A percentile compares a stretch with the other conserved stretches of the same genome.
These are phyloP conservation scores for Synanthedon andrenaeformis DNA, from an alignment of 2,888 invertebrate species.

Conservation along the genomic window DNA sequence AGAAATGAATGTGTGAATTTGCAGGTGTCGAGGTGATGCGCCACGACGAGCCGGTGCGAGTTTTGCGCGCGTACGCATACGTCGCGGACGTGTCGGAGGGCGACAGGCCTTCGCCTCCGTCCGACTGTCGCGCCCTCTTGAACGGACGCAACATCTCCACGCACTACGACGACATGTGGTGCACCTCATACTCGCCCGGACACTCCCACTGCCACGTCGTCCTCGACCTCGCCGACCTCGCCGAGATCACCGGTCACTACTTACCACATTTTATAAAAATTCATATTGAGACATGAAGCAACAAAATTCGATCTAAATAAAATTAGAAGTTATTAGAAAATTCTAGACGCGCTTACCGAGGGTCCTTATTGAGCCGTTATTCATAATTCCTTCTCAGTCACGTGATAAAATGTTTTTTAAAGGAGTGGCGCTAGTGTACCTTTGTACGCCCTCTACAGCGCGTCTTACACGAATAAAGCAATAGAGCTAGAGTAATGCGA, in stretches of 20 bases:
- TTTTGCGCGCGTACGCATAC: conserved; percentile 48
- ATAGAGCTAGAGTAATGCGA: too few species aligned
- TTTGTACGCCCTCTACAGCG: too few species aligned
- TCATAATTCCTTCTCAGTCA: too few species aligned
- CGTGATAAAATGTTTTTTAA: too few species aligned
- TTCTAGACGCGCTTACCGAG: too few species aligned
- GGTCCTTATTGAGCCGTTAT: too few species aligned
- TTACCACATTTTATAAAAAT: neutral
- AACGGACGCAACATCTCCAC: conserved; percentile 78
- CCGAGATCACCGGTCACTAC: conserved; percentile 49
- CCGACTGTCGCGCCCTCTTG: conserved; percentile 68
- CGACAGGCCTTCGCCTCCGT: conserved; percentile 12
- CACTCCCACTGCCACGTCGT: conserved; percentile 46
- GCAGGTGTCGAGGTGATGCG: conserved; percentile 63
- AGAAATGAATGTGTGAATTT: conserved; percentile 10
- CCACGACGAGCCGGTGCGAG: conserved; percentile 30
- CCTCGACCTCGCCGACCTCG: conserved; percentile 40
- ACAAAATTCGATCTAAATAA: too few species aligned
- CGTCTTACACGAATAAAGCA: too few species aligned
- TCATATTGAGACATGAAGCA: too few species aligned
- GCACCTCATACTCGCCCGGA: conserved; percentile 45
- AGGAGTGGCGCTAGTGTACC: too few species aligned
- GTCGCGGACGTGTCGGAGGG: conserved; percentile 32
- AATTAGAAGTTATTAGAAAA: too few species aligned
- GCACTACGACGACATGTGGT: conserved; percentile 77